These are phyloP conservation scores for Bombus confusus DNA, from an alignment of 1,140 invertebrate species.

Conservation along the genomic window DNA sequence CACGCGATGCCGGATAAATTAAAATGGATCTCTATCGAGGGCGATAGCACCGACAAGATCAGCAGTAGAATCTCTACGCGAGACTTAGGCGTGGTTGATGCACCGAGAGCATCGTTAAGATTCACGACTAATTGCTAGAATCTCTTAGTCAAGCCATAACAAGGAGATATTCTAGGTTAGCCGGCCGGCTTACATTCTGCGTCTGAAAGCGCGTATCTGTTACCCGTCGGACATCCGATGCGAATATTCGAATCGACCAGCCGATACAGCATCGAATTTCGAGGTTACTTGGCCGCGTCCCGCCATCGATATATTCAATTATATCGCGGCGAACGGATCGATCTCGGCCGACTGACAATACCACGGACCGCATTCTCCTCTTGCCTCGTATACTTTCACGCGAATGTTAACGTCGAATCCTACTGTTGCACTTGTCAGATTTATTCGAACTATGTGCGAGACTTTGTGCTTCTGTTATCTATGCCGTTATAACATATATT, in stretches of 20 bases:
- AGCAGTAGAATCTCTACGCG: background rate
- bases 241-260: conserved; percentile 4
- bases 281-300: conserved; percentile 27
- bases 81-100: conserved; percentile 50
- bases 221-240: background rate
- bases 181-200: conserved; percentile 37
- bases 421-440: background rate
- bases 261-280: conserved; percentile 29
- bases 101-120: conserved; percentile 44
- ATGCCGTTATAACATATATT: no score
- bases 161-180: conserved; percentile 51
- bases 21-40: conserved; percentile 41
- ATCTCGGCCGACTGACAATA: conserved; percentile 17
- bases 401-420: background rate
- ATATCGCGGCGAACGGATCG: conserved; percentile 24
- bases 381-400: background rate
- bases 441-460: background rate
- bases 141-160: conserved; percentile 47
- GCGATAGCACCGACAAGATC: conserved; percentile 14
- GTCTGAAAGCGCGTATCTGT: conserved; percentile 26
- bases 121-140: conserved; percentile 53
- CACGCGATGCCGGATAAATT: background rate
- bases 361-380: background rate
- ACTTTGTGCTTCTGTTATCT: no score
- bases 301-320: conserved; percentile 25